A percentile compares a stretch with the other conserved stretches of the same genome.
phyloP scores from a whole-genome alignment of 2,113 vertebrate species.

The Mus musculus region DNA sequence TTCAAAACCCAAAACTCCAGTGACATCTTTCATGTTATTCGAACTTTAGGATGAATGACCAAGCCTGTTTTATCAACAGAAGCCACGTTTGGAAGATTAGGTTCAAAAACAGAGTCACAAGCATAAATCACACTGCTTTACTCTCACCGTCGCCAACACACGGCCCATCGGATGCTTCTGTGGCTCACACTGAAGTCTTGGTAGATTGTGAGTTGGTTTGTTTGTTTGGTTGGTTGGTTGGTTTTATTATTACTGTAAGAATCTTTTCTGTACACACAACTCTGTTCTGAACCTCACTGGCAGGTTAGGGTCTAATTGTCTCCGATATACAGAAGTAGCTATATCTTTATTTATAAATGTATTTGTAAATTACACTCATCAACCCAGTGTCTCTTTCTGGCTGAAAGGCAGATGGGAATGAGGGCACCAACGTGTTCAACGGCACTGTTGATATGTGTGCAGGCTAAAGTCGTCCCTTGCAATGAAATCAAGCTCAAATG shows the following conservation, averaged over 20 bases:
- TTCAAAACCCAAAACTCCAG: constrained; percentile 69
- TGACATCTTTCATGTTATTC: not conserved
- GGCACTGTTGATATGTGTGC: constrained; percentile 34
- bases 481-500: constrained; percentile 65
- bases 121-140: not conserved
- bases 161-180: not conserved
- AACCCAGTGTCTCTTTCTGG: constrained; percentile 40
- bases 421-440: constrained; percentile 32
- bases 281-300: constrained; percentile 40
- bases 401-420: constrained; percentile 43
- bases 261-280: not conserved
- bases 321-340: constrained; percentile 36
- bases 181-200: not conserved
- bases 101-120: constrained; percentile 46
- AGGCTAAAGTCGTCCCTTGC: constrained; percentile 51
- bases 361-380: constrained; percentile 59
- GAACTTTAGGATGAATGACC: constrained; percentile 26
- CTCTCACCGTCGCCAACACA: constrained; percentile 53
- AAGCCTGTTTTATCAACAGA: constrained; percentile 46
- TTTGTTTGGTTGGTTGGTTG: not conserved
- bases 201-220: not conserved
- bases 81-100: constrained; percentile 4
- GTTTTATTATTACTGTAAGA: not conserved
- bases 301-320: constrained; percentile 47
- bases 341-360: constrained; percentile 3